phyloP scores from a whole-genome alignment of 2,888 invertebrate genomes.

The Zygogramma bicolorata region DNA sequence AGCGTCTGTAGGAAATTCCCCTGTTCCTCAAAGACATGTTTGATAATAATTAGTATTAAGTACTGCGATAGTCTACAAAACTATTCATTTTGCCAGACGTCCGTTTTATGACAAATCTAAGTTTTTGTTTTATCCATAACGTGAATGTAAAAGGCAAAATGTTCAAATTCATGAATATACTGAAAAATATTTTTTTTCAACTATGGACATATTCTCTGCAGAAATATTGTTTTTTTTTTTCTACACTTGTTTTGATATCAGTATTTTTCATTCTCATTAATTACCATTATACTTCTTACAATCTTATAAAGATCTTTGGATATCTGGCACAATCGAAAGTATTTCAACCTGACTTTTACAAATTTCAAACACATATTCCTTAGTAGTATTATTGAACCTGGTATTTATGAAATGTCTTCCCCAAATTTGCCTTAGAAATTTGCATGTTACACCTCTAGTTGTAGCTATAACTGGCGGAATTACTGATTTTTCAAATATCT shows the following conservation, averaged over 20 bases:
- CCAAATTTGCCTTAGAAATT: conserved; percentile 55
- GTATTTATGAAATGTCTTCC: conserved; percentile 53
- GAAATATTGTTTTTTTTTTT: neutral
- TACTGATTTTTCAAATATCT: conserved; percentile 10
- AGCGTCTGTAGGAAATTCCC: conserved; percentile 59
- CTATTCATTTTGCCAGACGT: conserved; percentile 11
- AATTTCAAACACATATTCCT: conserved; percentile 28
- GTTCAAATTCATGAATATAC: neutral
- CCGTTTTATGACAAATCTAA: too few species aligned
- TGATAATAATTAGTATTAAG: conserved; percentile 49
- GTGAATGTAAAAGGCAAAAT: too few species aligned
- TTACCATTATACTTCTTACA: neutral
- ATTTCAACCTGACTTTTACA: conserved; percentile 6
- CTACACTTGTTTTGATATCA: neutral
- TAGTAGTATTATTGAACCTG: conserved; percentile 38
- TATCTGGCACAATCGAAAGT: conserved; percentile 14
- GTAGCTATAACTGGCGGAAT: conserved; percentile 15
- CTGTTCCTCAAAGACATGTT: conserved; percentile 57
- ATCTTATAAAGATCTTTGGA: too few species aligned
- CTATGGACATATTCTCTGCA: neutral
- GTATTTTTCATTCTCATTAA: neutral
- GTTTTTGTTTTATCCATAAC: too few species aligned
- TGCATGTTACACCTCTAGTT: conserved; percentile 45
- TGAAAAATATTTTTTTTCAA: neutral
- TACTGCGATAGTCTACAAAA: conserved; percentile 12